Base-by-base conservation (phyloP, 2,888 invertebrate species). In the Caenorhabditis angaria region DNA sequence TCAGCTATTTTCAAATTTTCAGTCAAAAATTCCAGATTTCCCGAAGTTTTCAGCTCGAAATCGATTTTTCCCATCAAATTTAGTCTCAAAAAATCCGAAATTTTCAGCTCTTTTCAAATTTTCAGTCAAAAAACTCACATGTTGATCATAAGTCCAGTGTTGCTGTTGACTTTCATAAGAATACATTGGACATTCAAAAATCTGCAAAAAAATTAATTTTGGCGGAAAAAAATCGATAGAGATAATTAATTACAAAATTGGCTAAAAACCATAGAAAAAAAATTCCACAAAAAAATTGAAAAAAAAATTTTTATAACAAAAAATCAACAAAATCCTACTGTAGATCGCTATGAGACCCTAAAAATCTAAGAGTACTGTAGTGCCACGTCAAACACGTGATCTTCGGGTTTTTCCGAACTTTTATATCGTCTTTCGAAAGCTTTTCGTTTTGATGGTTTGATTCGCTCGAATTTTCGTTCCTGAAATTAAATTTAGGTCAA, bases 361-460 rank as follows among this genome's bases (percentile, higher is more conserved):
- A 32, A 32, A 32, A 32, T 32, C 32, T 32, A 32, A 32, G 32
- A 10, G 32, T 32, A 32, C 32, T 32, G 32, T 5, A 10, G 32
- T 32, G 10, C 32, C 10, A 54, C 54, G 51, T 73, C 73, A 41
- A 74, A 74, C 27, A 74, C 54, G 63, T 74, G 74, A 57, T 76
- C 77, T 28, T 24, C 65, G 54, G 63, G 60, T 59, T 65, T 56
- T 51, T 69, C 53, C 12, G 69, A 62, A 53, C 68, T 63, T 57
- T 82, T 82, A 57, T 61, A 61, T 18, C 82, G 62, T 5, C 84
- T 60, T 55, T 83, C 83, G 65, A 67, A 82, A 20, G 75, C 75
- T 61, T 84, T 84, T 56, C 84, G 66, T 72, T 76, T 68, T 18
- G 81, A 79, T 47, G 83, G 82, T 64, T 82, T 84, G 54, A 83